Percentiles rank a stretch among this genome's conserved stretches.
Conservation (phyloP, 2,797 vertebrate species). For the Sebastiscus albofasciatus region DNA sequence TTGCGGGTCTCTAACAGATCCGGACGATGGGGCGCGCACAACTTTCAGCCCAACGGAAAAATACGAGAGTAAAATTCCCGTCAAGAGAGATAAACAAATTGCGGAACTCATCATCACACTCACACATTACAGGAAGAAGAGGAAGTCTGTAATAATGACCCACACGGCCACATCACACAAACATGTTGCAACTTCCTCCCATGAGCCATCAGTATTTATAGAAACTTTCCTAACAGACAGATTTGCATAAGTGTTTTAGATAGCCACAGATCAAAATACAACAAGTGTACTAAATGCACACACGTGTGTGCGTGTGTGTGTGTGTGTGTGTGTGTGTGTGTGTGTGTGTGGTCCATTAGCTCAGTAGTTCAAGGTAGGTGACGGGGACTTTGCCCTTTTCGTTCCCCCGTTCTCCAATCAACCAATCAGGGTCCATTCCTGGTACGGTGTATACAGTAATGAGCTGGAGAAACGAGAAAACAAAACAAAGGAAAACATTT, state of each 20-base stretch:
- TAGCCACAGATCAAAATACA: neutral
- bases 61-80: no score
- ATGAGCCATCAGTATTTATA: neutral
- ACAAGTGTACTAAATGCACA: neutral
- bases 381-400: slow-evolving; percentile 97
- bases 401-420: slow-evolving; percentile 94
- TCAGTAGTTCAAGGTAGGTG: slow-evolving; percentile 97
- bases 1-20: no score
- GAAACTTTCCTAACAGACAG: slow-evolving; percentile 9
- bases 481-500: neutral
- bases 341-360: slow-evolving; percentile 77
- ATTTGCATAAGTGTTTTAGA: slow-evolving; percentile 37
- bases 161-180: neutral
- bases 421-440: slow-evolving; percentile 98
- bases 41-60: no score
- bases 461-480: slow-evolving; percentile 79
- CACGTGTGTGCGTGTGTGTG: slow-evolving; percentile 2
- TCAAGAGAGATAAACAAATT: no score
- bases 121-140: neutral
- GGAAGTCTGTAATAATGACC: neutral
- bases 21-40: no score
- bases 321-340: neutral
- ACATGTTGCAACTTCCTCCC: neutral
- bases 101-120: no score
- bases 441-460: slow-evolving; percentile 97